A percentile compares a stretch with the other conserved stretches of the same genome.
Evolutionary conservation across 2,113 vertebrate genomes (phyloP).

Genomic region (Sphaerodactylus townsendi): DNA sequence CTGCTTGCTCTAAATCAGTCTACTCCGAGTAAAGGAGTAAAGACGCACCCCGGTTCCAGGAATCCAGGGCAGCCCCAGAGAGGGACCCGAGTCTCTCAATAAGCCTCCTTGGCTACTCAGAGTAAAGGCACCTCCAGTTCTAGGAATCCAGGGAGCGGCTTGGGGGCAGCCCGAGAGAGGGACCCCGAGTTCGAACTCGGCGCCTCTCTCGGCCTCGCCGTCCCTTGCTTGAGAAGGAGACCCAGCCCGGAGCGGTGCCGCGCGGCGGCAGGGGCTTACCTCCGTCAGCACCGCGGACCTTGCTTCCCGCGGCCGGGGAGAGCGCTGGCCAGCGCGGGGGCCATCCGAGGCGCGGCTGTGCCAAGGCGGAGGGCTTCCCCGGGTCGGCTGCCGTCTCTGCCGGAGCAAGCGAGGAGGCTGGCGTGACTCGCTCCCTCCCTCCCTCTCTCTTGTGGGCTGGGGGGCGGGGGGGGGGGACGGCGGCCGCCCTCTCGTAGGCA

Average conservation of each 20-base stretch:
- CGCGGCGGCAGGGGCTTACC: neutral
- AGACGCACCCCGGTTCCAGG: neutral
- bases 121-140: no score
- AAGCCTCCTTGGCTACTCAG: no score
- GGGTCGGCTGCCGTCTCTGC: neutral
- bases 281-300: neutral
- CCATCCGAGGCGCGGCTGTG: conserved; percentile 9
- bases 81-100: no score
- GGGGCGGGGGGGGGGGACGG: conserved; percentile 53
- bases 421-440: conserved; percentile 34
- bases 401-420: conserved; percentile 27
- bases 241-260: no score
- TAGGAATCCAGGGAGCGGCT: neutral
- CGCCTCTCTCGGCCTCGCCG: neutral
- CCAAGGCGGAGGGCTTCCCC: neutral
- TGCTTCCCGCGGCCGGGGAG: neutral
- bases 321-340: neutral
- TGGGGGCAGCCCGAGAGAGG: neutral
- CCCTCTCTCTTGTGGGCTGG: conserved; percentile 37
- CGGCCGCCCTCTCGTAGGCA: conserved; percentile 34
- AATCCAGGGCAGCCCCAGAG: neutral
- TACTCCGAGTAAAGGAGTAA: no score
- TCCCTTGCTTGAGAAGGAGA: no score
- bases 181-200: neutral
- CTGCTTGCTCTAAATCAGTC: no score